Evolutionary conservation across 2,888 invertebrate genomes (phyloP).

Genomic region (Resseliella maxima): DNA sequence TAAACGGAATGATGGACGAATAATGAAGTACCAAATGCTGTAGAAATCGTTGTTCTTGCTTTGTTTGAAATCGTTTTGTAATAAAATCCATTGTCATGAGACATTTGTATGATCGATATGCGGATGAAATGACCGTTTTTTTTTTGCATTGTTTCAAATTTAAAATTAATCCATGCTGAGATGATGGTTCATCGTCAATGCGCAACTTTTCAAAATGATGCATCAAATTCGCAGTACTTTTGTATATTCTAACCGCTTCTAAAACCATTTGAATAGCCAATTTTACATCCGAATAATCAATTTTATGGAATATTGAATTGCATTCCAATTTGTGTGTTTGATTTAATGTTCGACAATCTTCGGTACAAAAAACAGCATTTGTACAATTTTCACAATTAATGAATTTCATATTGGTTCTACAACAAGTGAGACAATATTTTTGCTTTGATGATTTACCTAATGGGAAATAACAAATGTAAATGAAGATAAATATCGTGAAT

Average conservation of each 20-base stretch:
- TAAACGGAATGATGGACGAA: neutral
- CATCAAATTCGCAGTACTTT: neutral
- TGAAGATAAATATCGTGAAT: too few relatives aligned
- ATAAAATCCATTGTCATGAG: neutral
- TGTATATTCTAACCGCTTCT: neutral
- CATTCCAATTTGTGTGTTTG: neutral
- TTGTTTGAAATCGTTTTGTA: neutral
- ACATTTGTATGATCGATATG: neutral
- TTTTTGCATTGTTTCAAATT: neutral
- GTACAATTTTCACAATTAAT: neutral
- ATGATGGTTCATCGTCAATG: neutral
- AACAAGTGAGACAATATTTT: neutral
- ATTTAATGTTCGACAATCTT: neutral
- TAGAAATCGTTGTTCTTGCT: neutral
- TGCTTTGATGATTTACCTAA: neutral
- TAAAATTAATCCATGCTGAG: neutral
- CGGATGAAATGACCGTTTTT: neutral
- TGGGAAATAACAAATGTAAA: neutral
- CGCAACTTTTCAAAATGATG: neutral
- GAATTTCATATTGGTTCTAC: neutral
- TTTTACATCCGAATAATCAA: neutral
- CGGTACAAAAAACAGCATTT: neutral
- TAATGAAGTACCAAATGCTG: neutral
- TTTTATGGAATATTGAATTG: neutral
- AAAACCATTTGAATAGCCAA: slow-evolving; percentile 15